Percentiles rank a stretch among this genome's conserved stretches.
Conservation (phyloP, 2,797 vertebrate species). For the Malurus splendens region DNA sequence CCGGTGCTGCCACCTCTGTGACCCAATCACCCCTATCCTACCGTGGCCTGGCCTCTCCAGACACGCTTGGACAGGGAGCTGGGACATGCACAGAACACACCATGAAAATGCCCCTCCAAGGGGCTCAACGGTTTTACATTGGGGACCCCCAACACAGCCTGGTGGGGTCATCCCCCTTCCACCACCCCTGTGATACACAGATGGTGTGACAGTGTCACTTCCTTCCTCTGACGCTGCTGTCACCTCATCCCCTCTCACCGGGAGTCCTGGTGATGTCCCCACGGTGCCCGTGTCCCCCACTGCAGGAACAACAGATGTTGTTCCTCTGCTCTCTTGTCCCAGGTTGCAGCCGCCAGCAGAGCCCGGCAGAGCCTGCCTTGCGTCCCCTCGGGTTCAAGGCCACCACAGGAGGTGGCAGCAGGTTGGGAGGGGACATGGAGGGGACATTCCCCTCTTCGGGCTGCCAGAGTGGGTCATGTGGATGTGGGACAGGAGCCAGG, state of each 20-base stretch:
- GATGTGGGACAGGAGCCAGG: neutral
- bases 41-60: rapidly evolving
- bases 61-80: rapidly evolving
- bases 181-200: neutral
- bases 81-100: neutral
- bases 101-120: neutral
- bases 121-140: rapidly evolving
- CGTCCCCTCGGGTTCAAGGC: neutral
- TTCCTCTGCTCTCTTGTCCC: neutral
- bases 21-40: neutral
- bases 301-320: too few relatives aligned
- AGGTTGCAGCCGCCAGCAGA: neutral
- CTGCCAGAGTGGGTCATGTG: neutral
- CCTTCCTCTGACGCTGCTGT: neutral
- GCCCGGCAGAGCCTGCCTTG: rapidly evolving
- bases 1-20: neutral
- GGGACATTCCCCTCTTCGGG: neutral
- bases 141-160: too few relatives aligned
- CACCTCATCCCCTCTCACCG: neutral
- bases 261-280: rapidly evolving
- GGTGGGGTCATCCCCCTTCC: neutral
- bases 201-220: neutral
- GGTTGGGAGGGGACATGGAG: neutral
- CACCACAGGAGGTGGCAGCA: neutral
- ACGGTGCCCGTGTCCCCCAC: rapidly evolving